A percentile compares a stretch with the other conserved stretches of the same genome.
Evolutionary conservation across 2,888 invertebrate species (phyloP).

Genomic region (Cephus spinipes): DNA sequence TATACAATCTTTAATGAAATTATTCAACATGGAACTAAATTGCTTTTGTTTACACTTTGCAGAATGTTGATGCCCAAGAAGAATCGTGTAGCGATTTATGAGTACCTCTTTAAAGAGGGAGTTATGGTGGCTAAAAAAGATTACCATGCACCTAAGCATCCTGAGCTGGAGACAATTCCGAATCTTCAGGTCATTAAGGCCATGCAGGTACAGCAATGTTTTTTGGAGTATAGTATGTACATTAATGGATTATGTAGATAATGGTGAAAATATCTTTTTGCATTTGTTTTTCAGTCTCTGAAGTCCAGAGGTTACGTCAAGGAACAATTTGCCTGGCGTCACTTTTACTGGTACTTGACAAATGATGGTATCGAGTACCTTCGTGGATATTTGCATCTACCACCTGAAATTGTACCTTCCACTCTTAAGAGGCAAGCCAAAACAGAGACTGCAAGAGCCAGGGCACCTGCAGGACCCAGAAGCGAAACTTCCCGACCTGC

Average conservation of each 20-base stretch:
- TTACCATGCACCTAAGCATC: conserved; percentile 97
- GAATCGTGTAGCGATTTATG: conserved; percentile 96
- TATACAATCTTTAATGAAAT: background rate
- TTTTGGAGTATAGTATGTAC: background rate
- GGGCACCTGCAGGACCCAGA: conserved; percentile 77
- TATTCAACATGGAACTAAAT: background rate
- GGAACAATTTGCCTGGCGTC: conserved; percentile 99
- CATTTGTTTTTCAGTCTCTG: conserved; percentile 73
- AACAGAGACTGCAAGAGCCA: conserved; percentile 86
- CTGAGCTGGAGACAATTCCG: conserved; percentile 93
- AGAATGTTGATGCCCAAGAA: conserved; percentile 99
- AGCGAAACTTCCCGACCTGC: conserved; percentile 78
- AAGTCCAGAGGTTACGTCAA: conserved; percentile 98
- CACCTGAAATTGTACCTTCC: conserved; percentile 98
- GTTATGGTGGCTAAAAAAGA: conserved; percentile 99
- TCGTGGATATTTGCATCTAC: conserved; percentile 94
- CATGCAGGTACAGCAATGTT: conserved; percentile 75
- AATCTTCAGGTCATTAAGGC: conserved; percentile 99
- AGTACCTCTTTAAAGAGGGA: conserved; percentile 98
- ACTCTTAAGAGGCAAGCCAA: conserved; percentile 93
- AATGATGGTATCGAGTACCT: conserved; percentile 98
- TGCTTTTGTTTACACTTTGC: conserved; percentile 59
- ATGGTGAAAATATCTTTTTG: background rate
- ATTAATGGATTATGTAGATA: background rate
- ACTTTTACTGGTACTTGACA: conserved; percentile 99